Conservation (phyloP, 2,797 vertebrate genomes). For the Alfaro cultratus region DNA sequence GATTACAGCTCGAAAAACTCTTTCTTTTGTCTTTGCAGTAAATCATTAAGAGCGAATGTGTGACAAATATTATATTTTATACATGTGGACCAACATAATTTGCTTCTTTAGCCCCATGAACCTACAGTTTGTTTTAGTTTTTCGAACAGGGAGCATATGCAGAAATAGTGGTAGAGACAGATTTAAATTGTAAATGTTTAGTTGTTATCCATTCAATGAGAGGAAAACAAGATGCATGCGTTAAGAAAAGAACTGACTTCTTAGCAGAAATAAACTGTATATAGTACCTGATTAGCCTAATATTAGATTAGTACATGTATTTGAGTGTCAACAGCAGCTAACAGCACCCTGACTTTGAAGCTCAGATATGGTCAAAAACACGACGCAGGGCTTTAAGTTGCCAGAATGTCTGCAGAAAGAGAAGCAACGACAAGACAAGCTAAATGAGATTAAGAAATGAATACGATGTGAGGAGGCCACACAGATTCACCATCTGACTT, state of each 20-base stretch:
- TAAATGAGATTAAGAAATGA: constrained; percentile 49
- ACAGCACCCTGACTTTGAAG: constrained; percentile 10
- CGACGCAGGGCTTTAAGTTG: constrained; percentile 7
- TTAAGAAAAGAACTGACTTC: background rate
- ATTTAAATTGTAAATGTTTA: too few relatives aligned
- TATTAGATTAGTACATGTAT: background rate
- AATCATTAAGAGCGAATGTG: background rate
- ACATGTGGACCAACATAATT: background rate
- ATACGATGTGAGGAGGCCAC: constrained; percentile 51
- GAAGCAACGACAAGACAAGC: constrained; percentile 19
- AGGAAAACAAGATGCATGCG: background rate
- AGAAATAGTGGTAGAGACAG: too few relatives aligned
- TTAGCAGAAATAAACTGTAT: background rate
- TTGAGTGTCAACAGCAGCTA: background rate
- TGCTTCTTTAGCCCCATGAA: background rate
- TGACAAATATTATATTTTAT: background rate
- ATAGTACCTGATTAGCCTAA: background rate
- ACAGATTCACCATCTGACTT: constrained; percentile 56
- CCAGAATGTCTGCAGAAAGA: constrained; percentile 22
- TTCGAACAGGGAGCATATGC: background rate
- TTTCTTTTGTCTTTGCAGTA: too few relatives aligned
- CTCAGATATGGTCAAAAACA: constrained; percentile 16
- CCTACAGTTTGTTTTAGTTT: background rate
- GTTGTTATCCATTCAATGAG: background rate
- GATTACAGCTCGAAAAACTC: background rate